Base-by-base conservation (phyloP, 2,113 vertebrate genomes). In the Pardalotus punctatus region DNA sequence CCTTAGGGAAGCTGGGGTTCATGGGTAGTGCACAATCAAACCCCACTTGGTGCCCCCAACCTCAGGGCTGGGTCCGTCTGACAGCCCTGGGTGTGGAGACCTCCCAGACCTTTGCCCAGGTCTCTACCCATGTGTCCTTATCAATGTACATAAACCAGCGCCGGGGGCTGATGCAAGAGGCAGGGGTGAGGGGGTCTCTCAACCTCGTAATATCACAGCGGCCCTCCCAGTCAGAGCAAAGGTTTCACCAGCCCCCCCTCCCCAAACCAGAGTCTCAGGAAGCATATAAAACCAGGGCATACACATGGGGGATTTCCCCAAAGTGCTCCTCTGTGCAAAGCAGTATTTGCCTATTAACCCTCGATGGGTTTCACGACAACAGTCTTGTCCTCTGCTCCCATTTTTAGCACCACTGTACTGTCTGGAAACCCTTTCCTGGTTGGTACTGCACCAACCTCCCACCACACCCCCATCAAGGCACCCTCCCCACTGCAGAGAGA, bases 71-170 rank as follows among this genome's bases (percentile, higher is more conserved):
- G 31, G 69, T 21, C 69, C 87, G 38, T 51, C 60, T 78, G 7
- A 4, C 42, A 62, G 81, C 1, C 1, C 60, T 33, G 73, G 65
- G 42, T 35, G 73, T 6, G 77, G 61, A 91, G 54, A 91, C 33
- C 47, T 94, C 56, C 54, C 1, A 13, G 96, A 97, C 90, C 94
- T 97, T 97, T 94, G 93, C 78, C 67, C 93, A 72, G 45, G 45
- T 80, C 77, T 91, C 77, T 91, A 72, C 62, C 69, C 43, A 56
- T 43, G 61, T 31, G 36, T 81, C 61, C 81, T 96, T 97, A 96
- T 93, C 92, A 81, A 96, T 84, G 90, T 91, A 95, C 95, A 93
- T 70, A 94, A 72, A 89, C 77, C 4, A 2, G 60, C 2, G 7
- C 84, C 2, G 4, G 17, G 47, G 48, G 19, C 81, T 97, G 93